These are phyloP conservation scores for Cercopithecus diana DNA, from an alignment of 2,797 vertebrate genomes.

Conservation along the genomic window DNA sequence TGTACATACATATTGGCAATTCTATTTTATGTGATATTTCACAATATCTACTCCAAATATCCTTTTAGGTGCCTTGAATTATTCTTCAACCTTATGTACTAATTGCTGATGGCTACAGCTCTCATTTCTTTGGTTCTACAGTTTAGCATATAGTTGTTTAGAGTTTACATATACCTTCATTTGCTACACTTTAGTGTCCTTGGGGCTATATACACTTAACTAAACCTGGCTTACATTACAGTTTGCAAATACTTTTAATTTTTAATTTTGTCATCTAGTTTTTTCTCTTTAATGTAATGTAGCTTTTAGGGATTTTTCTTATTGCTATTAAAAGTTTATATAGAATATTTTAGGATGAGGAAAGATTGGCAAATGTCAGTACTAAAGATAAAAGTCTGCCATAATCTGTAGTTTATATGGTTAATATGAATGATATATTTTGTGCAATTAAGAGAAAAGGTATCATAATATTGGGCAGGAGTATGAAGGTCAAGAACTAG, in stretches of 20 bases:
- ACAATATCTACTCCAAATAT: background rate
- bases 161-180: background rate
- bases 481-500: background rate
- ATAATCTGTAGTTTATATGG: background rate
- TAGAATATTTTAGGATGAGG: background rate
- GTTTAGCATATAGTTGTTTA: background rate
- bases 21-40: background rate
- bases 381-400: background rate
- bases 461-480: background rate
- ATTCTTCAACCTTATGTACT: background rate
- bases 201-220: background rate
- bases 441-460: background rate
- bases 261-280: background rate
- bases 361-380: background rate
- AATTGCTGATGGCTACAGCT: background rate
- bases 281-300: background rate
- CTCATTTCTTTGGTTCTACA: background rate
- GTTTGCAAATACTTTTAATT: background rate
- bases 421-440: background rate
- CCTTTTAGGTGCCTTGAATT: background rate
- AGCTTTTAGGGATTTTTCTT: background rate
- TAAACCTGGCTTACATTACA: background rate
- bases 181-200: background rate
- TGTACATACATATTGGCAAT: background rate
- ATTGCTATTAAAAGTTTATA: background rate